Evolutionary conservation across 2,888 invertebrate genomes (phyloP).

Genomic region (Polymixis flavicincta): DNA sequence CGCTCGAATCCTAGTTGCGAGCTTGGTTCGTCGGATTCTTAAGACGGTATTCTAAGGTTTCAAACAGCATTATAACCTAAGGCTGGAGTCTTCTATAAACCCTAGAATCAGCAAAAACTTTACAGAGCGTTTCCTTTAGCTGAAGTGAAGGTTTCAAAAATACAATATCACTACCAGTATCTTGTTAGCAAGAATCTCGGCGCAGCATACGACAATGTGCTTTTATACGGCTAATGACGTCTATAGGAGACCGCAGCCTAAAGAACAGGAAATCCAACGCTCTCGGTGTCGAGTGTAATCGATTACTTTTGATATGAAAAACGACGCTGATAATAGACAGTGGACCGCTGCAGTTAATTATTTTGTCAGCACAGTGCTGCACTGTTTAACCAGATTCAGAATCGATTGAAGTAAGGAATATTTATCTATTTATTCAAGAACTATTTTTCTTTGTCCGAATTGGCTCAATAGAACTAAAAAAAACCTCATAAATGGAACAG

Average conservation of each 20-base stretch:
- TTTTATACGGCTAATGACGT: neutral
- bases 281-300: constrained; percentile 3
- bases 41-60: neutral
- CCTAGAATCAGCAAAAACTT: neutral
- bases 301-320: constrained; percentile 38
- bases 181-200: neutral
- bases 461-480: neutral
- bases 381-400: neutral
- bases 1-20: no score
- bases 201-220: neutral
- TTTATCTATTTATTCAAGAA: no score
- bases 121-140: no score
- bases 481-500: neutral
- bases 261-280: constrained; percentile 25
- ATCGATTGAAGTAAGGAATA: neutral
- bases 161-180: neutral
- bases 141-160: neutral
- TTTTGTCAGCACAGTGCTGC: neutral
- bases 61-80: neutral
- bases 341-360: constrained; percentile 10
- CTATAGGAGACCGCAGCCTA: neutral
- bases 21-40: no score
- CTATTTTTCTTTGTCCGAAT: neutral
- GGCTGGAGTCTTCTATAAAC: neutral
- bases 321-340: constrained; percentile 13